Conservation (phyloP, 92 coral and sea anemone species). For the Isaurus tuberculatus region DNA sequence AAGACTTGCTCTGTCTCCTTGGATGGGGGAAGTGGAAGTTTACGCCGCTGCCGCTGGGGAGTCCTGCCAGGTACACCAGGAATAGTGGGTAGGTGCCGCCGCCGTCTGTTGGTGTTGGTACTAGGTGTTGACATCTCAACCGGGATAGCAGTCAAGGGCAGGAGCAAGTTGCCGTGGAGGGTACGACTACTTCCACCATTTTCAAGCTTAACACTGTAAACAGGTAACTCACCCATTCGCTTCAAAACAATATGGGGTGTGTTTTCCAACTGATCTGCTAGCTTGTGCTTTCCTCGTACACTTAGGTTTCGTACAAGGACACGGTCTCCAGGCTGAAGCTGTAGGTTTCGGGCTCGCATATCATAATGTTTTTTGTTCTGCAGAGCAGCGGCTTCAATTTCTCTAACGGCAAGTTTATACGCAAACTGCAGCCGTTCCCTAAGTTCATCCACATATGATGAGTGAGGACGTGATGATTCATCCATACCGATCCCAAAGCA, state of each 20-base stretch:
- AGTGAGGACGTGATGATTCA: slow-evolving; percentile 8
- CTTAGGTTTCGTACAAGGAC: slow-evolving; percentile 43
- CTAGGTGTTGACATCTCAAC: background rate
- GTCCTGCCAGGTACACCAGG: no score
- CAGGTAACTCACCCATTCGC: slow-evolving; percentile 34
- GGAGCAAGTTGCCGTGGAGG: slow-evolving; percentile 46
- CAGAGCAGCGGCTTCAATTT: slow-evolving; percentile 2
- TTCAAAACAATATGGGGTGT: slow-evolving; percentile 11
- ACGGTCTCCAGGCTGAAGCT: slow-evolving; percentile 37
- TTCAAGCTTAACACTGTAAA: slow-evolving; percentile 5
- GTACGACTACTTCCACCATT: slow-evolving; percentile 24
- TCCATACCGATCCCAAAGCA: slow-evolving; percentile 1
- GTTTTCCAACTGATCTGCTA: slow-evolving; percentile 29
- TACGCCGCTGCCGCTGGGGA: no score
- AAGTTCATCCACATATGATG: slow-evolving; percentile 34
- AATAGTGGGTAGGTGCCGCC: no score
- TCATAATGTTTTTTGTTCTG: slow-evolving; percentile 9
- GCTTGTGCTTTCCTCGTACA: slow-evolving; percentile 32
- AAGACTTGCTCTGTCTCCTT: no score
- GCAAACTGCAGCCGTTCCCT: slow-evolving; percentile 25
- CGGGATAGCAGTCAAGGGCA: slow-evolving; percentile 16
- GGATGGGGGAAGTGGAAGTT: no score
- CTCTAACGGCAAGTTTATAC: slow-evolving; percentile 6
- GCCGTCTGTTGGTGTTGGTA: no score
- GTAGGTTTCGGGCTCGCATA: background rate